Evolutionary conservation across 2,113 vertebrate genomes (phyloP), one percentile per base, ranked within the genome.

Genomic region (Tapirus terrestris): DNA sequence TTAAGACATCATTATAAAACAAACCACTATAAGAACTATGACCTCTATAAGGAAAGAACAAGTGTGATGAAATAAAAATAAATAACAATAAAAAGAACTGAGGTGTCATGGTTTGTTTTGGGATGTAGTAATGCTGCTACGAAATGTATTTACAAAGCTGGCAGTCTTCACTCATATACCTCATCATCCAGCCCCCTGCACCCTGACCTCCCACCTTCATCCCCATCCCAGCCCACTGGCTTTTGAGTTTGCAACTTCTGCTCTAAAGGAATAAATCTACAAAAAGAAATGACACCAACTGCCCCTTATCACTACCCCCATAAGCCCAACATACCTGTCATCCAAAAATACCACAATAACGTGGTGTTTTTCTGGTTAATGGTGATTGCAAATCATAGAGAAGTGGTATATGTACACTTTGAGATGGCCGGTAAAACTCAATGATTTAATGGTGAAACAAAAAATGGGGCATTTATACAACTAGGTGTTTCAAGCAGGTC

Each of bases 201-300:
- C 7, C 18, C 10, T 63, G 48, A 39, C n/a, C 43, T 67, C 31
- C n/a, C 18, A 36, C 63, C 20, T n/a, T 33, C 12, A 31, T n/a
- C 36, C 17, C 48, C 43, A 84, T 48, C 23, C 39, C 17, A 29
- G 2, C 58, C 14, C 25, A 68, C 3, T 60, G 43, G 43, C 58
- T 96, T 91, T 85, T 81, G 29, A 67, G 45, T 75, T 81, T 90
- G 43, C 11, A 76, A 56, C 39, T 93, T 94, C 60, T 86, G 51
- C 43, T 81, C 45, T 76, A 70, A 75, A 75, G 29, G 5, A 83
- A 48, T 65, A 79, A 31, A 75, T 45, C 68, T 75, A 60, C 25
- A 56, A 61, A 92, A 80, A 89, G 36, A 83, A 88, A 33, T 70
- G 21, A 84, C 0, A 31, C 3, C 72, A 68, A n/a, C 23, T 84